These are phyloP conservation scores for Megaleporinus macrocephalus DNA, from an alignment of 2,113 vertebrate genomes.

Conservation along the genomic window DNA sequence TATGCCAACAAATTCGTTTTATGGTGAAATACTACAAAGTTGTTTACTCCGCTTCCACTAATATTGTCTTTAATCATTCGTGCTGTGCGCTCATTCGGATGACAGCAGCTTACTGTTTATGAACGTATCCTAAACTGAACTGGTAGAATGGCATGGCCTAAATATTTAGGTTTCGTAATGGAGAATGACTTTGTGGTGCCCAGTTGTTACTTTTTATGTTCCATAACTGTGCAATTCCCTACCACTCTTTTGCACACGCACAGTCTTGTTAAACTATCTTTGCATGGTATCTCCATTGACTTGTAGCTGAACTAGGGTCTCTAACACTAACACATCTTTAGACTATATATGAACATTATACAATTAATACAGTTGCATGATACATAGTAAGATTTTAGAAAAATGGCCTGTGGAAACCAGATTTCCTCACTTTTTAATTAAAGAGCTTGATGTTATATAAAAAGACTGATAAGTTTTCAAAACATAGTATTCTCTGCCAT, in stretches of 20 bases:
- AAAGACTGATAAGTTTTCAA: too few relatives aligned
- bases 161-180: conserved; percentile 34
- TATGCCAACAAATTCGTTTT: neutral
- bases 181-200: conserved; percentile 6
- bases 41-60: conserved; percentile 32
- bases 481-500: too few relatives aligned
- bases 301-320: too few relatives aligned
- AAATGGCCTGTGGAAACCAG: too few relatives aligned
- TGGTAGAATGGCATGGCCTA: conserved; percentile 8
- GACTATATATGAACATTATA: too few relatives aligned
- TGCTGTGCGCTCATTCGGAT: neutral
- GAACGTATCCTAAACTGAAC: conserved; percentile 21
- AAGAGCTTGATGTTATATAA: too few relatives aligned
- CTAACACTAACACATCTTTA: too few relatives aligned
- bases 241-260: conserved; percentile 11
- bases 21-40: neutral
- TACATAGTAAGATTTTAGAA: too few relatives aligned
- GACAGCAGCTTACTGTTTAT: conserved; percentile 2
- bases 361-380: too few relatives aligned
- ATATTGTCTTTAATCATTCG: conserved; percentile 24
- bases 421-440: too few relatives aligned
- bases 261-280: neutral
- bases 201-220: conserved; percentile 8
- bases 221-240: neutral
- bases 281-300: neutral